Conservation (phyloP, 2,797 vertebrate species). For the Pteronotus mesoamericanus region DNA sequence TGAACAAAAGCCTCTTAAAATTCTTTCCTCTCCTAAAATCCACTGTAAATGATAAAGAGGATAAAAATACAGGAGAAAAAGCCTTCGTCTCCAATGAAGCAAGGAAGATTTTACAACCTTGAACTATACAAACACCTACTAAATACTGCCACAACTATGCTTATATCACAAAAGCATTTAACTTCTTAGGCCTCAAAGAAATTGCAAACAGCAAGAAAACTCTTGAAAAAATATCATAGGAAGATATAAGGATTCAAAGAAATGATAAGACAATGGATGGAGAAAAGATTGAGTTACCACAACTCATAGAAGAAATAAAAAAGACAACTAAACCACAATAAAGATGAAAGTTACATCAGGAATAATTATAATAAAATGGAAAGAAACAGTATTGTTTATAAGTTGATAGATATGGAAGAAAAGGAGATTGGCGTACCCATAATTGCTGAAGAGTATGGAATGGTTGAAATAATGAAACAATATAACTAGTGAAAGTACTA, state of each 20-base stretch:
- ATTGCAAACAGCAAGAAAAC: neutral
- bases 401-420: neutral
- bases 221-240: neutral
- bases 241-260: neutral
- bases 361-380: neutral
- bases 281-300: neutral
- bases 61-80: neutral
- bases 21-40: neutral
- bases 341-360: neutral
- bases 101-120: neutral
- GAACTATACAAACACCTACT: neutral
- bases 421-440: neutral
- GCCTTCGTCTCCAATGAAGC: neutral
- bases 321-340: slow-evolving; percentile 2
- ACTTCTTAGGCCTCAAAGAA: neutral
- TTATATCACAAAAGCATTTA: neutral
- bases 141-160: neutral
- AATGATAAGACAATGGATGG: neutral
- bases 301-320: neutral
- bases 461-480: neutral
- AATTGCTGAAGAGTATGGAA: neutral
- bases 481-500: neutral
- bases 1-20: neutral
- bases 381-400: neutral
- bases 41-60: neutral